Evolutionary conservation across 37 sponge, comb jelly and placozoan genomes (phyloP).

Genomic region (Theonella swinhoei): DNA sequence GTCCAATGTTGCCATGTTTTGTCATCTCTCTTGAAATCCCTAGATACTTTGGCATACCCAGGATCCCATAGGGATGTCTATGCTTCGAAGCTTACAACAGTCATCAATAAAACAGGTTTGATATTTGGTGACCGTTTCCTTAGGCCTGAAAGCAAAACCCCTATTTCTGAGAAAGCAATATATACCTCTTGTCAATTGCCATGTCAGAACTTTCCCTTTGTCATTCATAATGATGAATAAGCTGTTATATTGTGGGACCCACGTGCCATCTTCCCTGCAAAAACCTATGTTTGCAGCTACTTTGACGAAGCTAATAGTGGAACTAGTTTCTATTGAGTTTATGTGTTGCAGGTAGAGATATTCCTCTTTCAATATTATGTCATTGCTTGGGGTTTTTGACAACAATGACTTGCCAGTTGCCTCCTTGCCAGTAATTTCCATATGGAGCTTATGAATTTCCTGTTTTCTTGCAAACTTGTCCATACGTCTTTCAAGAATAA

Average conservation of each 20-base stretch:
- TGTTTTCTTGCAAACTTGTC: neutral
- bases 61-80: no score
- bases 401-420: neutral
- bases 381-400: conserved; percentile 8
- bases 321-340: neutral
- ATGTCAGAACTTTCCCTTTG: conserved; percentile 41
- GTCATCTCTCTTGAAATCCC: no score
- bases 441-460: neutral
- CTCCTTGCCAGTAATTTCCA: neutral
- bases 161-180: conserved; percentile 21
- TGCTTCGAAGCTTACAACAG: conserved; percentile 48
- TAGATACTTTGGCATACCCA: no score
- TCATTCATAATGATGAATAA: conserved; percentile 20
- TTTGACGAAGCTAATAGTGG: conserved; percentile 20
- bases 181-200: conserved; percentile 44
- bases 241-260: conserved; percentile 38
- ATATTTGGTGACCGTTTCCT: neutral
- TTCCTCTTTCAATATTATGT: conserved; percentile 8
- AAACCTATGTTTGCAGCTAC: conserved; percentile 48
- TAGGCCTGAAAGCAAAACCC: neutral
- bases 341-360: conserved; percentile 15
- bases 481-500: conserved; percentile 9
- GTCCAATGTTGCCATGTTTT: no score
- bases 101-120: conserved; percentile 24
- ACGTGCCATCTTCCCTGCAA: conserved; percentile 12